A percentile compares a stretch with the other conserved stretches of the same genome.
Evolutionary conservation across 1,140 invertebrate genomes (phyloP).

Genomic region (Neodiprion fabricii): DNA sequence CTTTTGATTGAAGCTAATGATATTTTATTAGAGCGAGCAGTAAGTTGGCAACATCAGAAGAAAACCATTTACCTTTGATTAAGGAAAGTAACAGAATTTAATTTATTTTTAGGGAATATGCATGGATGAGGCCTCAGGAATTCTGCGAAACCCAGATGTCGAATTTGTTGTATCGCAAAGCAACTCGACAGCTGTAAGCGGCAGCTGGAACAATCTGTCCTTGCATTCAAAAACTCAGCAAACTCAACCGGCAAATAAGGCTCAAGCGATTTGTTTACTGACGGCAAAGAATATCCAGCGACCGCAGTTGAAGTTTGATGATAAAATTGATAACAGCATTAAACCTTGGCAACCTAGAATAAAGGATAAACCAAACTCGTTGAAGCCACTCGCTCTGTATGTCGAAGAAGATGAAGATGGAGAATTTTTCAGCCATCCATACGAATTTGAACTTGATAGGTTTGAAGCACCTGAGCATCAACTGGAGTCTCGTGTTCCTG

Average conservation of each 20-base stretch:
- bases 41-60: slow-evolving; percentile 52
- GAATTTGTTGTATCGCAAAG: slow-evolving; percentile 48
- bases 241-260: slow-evolving; percentile 8
- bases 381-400: slow-evolving; percentile 80
- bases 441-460: slow-evolving; percentile 83
- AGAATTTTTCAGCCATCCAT: slow-evolving; percentile 78
- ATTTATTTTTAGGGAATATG: slow-evolving; percentile 56
- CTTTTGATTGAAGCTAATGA: slow-evolving; percentile 80
- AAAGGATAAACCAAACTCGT: slow-evolving; percentile 86
- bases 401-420: slow-evolving; percentile 71
- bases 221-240: background rate
- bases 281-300: slow-evolving; percentile 78
- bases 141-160: slow-evolving; percentile 64
- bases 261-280: slow-evolving; percentile 66
- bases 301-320: slow-evolving; percentile 86
- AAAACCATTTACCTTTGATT: slow-evolving; percentile 24
- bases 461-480: slow-evolving; percentile 66
- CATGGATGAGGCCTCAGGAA: slow-evolving; percentile 76
- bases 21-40: slow-evolving; percentile 79
- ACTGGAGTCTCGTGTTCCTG: slow-evolving; percentile 54
- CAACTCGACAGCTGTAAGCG: slow-evolving; percentile 48
- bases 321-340: slow-evolving; percentile 83
- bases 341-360: slow-evolving; percentile 82
- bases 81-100: no score
- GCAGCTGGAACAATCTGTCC: slow-evolving; percentile 64